Conservation (phyloP, 1,140 invertebrate genomes). For the Heliothis subflexa region DNA sequence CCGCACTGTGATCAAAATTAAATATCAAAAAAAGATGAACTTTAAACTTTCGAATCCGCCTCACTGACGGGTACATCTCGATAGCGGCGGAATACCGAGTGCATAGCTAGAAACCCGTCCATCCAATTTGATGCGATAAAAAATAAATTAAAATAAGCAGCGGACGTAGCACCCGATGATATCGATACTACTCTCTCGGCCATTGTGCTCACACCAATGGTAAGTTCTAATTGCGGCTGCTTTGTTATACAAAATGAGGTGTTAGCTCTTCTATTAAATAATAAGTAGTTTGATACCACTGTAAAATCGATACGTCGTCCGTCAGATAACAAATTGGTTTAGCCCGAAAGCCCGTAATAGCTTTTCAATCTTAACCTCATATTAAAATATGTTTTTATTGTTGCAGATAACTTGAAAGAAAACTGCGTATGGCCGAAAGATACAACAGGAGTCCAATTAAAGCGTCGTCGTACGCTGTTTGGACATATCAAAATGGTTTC, state of each 20-base stretch:
- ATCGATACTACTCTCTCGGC: slow-evolving; percentile 74
- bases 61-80: slow-evolving; percentile 55
- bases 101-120: slow-evolving; percentile 76
- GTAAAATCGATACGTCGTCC: slow-evolving; percentile 66
- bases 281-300: slow-evolving; percentile 76
- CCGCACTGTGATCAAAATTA: slow-evolving; percentile 55
- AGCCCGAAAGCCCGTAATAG: slow-evolving; percentile 47
- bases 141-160: slow-evolving; percentile 84
- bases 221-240: slow-evolving; percentile 81
- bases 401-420: slow-evolving; percentile 79
- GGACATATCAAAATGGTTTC: slow-evolving; percentile 70
- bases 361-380: slow-evolving; percentile 54
- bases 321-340: slow-evolving; percentile 72
- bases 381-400: slow-evolving; percentile 67
- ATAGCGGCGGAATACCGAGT: slow-evolving; percentile 61
- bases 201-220: slow-evolving; percentile 77
- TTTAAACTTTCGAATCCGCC: slow-evolving; percentile 70
- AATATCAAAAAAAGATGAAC: slow-evolving; percentile 73
- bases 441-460: slow-evolving; percentile 74
- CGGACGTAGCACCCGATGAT: slow-evolving; percentile 72
- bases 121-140: slow-evolving; percentile 82
- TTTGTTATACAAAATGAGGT: slow-evolving; percentile 86
- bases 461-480: slow-evolving; percentile 80
- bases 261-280: slow-evolving; percentile 85
- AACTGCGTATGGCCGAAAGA: slow-evolving; percentile 81